Evolutionary conservation across 2,888 invertebrate genomes (phyloP), one percentile per base, ranked within the genome.

Genomic region (Lycaena phlaeas): DNA sequence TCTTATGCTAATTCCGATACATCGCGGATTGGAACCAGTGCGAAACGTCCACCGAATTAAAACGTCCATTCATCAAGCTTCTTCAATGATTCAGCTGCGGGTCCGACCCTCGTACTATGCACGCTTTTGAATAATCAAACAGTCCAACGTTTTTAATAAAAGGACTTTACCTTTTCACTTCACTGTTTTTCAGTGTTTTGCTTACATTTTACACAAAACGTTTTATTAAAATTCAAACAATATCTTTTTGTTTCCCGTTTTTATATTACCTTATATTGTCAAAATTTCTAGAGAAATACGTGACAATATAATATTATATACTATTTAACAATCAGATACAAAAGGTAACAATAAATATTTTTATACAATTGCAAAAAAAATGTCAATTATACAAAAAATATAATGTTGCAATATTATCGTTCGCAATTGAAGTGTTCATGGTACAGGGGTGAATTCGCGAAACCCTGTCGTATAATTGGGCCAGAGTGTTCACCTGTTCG

Each of bases 1-100:
- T 78, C 69, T 73, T 74, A 81, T 81, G 81, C 53, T 64, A 79
- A 81, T 79, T 45, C 48, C 60, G 54, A 67, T 71, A 68, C 64
- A 62, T 73, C 67, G 73, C 74, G 51, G 74, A 73, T 76, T 60
- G 68, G 61, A 58, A n/a, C n/a, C 61, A 64, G 50, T 57, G 61
- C 62, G 50, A 59, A 58, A 57, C 54, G 53, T 59, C 53, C 54
- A 52, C 34, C 46, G 54, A 57, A 63, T 60, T 61, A 59, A 65
- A 56, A 58, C 56, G 51, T 42, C 54, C 59, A 61, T 67, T 60
- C 72, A 72, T 72, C 57, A 25, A 25, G 7, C 61, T 59, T 65
- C 59, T 66, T 74, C 68, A 71, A 74, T 72, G 69, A 78, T 72
- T 74, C 68, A 70, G 59, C 56, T 57, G 52, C 48, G 46, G 48